Base-by-base conservation (phyloP, 35 echinoderm and acorn worm genomes). In the Ptychodera flava region DNA sequence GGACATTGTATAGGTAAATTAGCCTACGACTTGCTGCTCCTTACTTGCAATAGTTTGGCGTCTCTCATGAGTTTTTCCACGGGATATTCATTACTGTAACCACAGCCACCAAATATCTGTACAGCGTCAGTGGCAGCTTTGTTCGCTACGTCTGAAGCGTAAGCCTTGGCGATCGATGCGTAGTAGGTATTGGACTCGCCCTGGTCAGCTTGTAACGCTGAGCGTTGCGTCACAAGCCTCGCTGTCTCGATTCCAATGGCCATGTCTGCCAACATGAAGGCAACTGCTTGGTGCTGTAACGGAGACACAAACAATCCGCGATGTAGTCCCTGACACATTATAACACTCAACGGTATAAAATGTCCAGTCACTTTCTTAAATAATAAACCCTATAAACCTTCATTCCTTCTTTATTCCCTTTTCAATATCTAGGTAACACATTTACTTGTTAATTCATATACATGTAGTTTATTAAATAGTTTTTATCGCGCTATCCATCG, bases 41-140 rank as follows among this genome's bases (percentile, higher is more conserved):
- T 32, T 53, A 97, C 94, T 91, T 97, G 95, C 37, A 88, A 97
- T 35, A 97, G 94, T 78, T 97, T 97, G 36, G 95, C 95, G 88
- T 97, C 95, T 83, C 95, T 83, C 95, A 97, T 97, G 36, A 97
- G 82, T 82, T 97, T 97, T 85, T 97, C 95, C 0, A 94, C 95
- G 0, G 95, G 95, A 36, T 97, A 97, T n/a, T 97, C 95, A 30
- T 83, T 92, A 78, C 94, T 97, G 89, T 94, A 97, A 32, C 95
- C 95, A 45, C 93, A 94, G 1, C 95, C 95, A 28, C 95, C 95
- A 83, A 97, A 97, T 15, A 97, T 85, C 82, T 97, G 95, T 34
- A 97, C 95, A 27, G 95, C 95, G 37, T 97, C 95, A 0, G 92
- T 90, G 29, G 95, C 92, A 34, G 76, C 85, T 80, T 97, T 97